phyloP scores from a whole-genome alignment of 2,113 vertebrate genomes.

The Recurvirostra avosetta region DNA sequence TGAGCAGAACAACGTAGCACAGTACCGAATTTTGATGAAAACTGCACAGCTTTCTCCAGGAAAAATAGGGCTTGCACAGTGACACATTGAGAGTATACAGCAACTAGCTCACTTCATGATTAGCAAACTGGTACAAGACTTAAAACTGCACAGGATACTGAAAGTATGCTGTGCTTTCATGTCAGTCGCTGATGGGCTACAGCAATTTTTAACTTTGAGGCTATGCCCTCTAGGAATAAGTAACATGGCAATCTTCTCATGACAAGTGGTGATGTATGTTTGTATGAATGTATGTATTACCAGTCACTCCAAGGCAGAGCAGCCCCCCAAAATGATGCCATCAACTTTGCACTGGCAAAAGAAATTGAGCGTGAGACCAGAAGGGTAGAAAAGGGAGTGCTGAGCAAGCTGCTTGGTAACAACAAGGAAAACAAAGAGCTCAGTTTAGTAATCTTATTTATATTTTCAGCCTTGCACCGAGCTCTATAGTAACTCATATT shows the following conservation, averaged over 20 bases:
- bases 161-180: neutral
- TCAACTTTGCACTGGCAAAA: neutral
- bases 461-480: neutral
- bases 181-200: neutral
- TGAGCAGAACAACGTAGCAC: neutral
- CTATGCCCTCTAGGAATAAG: neutral
- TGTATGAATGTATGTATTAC: neutral
- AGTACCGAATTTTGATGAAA: neutral
- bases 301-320: neutral
- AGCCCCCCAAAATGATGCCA: neutral
- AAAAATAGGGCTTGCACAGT: neutral
- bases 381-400: neutral
- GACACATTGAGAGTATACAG: neutral
- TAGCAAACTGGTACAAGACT: neutral
- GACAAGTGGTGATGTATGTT: neutral
- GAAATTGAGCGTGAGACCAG: neutral
- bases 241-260: neutral
- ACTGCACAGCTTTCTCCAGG: neutral
- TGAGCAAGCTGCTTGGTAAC: neutral
- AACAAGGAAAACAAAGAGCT: neutral
- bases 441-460: neutral
- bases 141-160: neutral
- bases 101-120: neutral
- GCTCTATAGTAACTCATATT: neutral
- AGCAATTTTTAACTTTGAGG: neutral